phyloP scores from a whole-genome alignment of 1,140 invertebrate species.

The Zaprionus lachaisei region DNA sequence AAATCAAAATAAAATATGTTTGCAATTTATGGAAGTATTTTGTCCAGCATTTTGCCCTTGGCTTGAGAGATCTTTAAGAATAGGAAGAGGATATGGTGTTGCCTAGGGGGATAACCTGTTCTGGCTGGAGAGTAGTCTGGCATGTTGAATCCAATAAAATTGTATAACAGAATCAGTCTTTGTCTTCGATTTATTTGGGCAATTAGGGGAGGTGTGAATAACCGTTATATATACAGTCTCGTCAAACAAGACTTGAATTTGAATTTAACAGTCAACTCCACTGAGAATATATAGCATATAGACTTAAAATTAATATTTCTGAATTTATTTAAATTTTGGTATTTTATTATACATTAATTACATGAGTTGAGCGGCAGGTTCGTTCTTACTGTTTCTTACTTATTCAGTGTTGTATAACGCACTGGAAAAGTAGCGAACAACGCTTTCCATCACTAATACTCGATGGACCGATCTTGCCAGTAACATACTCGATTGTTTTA shows the following conservation, averaged over 20 bases:
- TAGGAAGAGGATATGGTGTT: slow-evolving; percentile 8
- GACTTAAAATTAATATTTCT: not conserved
- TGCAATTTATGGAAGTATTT: slow-evolving; percentile 47
- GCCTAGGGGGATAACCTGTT: not conserved
- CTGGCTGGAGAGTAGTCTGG: not conserved
- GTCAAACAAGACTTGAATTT: not conserved
- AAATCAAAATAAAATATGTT: slow-evolving; percentile 70
- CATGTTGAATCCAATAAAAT: not conserved
- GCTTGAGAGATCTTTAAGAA: slow-evolving; percentile 4
- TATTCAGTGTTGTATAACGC: not conserved
- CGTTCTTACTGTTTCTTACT: not conserved
- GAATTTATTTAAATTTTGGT: not conserved
- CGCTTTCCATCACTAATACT: not conserved
- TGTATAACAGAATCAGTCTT: not conserved
- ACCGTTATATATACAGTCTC: not conserved
- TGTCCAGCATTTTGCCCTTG: slow-evolving; percentile 36
- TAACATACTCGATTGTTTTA: slow-evolving; percentile 7
- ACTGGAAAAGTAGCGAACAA: not conserved
- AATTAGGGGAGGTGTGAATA: slow-evolving; percentile 4
- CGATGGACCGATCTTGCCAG: not conserved
- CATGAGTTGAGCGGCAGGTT: not conserved
- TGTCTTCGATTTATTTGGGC: not conserved
- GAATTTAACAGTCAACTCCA: not conserved
- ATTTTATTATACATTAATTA: not conserved
- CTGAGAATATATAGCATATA: not conserved